Evolutionary conservation across 2,888 invertebrate species (phyloP).

Genomic region (Ormyrus pomaceus): DNA sequence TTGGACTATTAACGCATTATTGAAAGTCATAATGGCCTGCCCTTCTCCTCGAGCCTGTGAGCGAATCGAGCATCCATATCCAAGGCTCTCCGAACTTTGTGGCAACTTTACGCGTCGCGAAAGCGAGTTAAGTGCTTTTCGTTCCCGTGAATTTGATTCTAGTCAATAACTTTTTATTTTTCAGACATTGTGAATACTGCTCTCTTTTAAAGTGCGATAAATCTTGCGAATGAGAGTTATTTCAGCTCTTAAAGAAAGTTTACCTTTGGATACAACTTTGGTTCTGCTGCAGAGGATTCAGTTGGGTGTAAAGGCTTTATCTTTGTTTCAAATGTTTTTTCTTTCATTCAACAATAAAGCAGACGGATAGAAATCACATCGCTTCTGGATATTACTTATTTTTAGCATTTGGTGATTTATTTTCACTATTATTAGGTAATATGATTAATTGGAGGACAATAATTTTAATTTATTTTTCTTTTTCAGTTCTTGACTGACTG

Average conservation of each 20-base stretch:
- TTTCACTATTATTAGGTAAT: background rate
- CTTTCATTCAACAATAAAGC: too few species aligned
- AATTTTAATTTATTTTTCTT: background rate
- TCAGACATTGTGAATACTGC: background rate
- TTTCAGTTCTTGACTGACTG: conserved; percentile 7
- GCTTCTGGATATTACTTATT: background rate
- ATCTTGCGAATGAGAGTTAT: background rate
- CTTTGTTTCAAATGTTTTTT: too few species aligned
- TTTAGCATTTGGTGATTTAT: background rate
- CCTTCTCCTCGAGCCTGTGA: too few species aligned
- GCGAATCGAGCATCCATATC: too few species aligned
- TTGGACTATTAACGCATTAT: too few species aligned
- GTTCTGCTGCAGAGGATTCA: too few species aligned
- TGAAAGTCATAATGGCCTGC: too few species aligned
- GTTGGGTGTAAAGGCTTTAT: too few species aligned
- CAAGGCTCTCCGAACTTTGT: too few species aligned
- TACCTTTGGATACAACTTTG: background rate
- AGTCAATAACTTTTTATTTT: background rate
- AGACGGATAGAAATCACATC: too few species aligned
- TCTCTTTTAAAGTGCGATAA: conserved; percentile 3
- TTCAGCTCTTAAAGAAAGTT: background rate
- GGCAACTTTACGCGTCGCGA: conserved; percentile 27
- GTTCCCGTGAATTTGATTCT: background rate
- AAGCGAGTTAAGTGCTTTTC: background rate
- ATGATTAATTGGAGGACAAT: background rate